Percentiles rank a stretch among this genome's conserved stretches.
These are phyloP conservation scores for Nomada fabriciana DNA, from an alignment of 2,888 invertebrate species.

Conservation along the genomic window DNA sequence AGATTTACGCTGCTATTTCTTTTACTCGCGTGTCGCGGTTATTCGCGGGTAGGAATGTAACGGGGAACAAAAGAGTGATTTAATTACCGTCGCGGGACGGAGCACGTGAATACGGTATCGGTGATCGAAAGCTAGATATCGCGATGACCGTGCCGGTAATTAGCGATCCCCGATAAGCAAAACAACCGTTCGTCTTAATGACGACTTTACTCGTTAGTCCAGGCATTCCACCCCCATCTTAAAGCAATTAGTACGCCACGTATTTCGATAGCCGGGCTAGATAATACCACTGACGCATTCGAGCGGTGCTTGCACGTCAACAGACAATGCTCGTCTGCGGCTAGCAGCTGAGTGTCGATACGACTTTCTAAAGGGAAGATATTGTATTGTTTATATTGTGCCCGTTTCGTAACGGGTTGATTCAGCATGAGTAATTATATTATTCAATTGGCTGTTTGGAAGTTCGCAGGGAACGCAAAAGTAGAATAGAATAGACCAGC, in stretches of 20 bases:
- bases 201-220: constrained; percentile 61
- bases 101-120: constrained; percentile 54
- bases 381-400: neutral
- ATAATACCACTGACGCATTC: constrained; percentile 42
- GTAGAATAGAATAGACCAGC: too few species aligned
- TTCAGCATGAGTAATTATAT: neutral
- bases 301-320: constrained; percentile 17
- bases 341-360: neutral
- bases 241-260: constrained; percentile 65
- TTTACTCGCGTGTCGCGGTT: neutral
- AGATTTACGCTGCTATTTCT: constrained; percentile 55
- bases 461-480: neutral
- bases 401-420: constrained; percentile 22
- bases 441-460: neutral
- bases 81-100: constrained; percentile 55
- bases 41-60: constrained; percentile 28
- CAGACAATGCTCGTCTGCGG: constrained; percentile 1
- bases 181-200: constrained; percentile 64
- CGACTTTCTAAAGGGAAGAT: neutral
- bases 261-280: constrained; percentile 54
- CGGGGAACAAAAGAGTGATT: constrained; percentile 63
- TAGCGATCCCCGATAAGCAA: constrained; percentile 66
- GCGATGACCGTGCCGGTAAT: constrained; percentile 45
- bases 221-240: constrained; percentile 56
- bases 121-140: constrained; percentile 52